Evolutionary conservation across 2,797 vertebrate genomes (phyloP).

Genomic region (Peromyscus melanophrys): DNA sequence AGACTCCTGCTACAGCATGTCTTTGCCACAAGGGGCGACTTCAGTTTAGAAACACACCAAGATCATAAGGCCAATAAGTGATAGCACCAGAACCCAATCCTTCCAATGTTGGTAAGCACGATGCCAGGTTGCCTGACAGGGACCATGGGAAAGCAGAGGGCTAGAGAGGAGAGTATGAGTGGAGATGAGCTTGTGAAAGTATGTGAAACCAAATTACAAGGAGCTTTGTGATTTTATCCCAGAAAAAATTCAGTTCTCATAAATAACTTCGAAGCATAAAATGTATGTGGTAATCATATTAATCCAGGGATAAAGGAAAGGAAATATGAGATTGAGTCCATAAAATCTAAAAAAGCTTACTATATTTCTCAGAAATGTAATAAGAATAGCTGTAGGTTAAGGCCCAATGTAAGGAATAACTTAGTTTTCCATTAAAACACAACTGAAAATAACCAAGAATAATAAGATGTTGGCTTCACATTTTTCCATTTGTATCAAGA

Average conservation of each 20-base stretch:
- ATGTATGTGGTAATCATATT: constrained; percentile 74
- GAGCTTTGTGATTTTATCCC: constrained; percentile 43
- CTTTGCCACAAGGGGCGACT: background rate
- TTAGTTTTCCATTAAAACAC: constrained; percentile 79
- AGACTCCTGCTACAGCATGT: no score
- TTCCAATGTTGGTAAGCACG: accelerated
- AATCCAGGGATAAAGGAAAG: constrained; percentile 74
- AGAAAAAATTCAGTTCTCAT: constrained; percentile 64
- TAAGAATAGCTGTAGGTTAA: constrained; percentile 83
- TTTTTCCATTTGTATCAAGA: constrained; percentile 79
- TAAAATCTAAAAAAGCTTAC: background rate
- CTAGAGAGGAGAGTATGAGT: accelerated
- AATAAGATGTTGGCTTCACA: constrained; percentile 77
- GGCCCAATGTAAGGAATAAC: constrained; percentile 75
- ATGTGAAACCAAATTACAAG: background rate
- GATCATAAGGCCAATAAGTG: background rate
- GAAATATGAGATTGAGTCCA: constrained; percentile 63
- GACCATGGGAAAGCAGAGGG: background rate
- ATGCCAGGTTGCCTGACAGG: background rate
- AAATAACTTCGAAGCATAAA: constrained; percentile 65
- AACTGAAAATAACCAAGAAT: constrained; percentile 84
- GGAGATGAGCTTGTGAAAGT: background rate
- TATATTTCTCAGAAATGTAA: constrained; percentile 80
- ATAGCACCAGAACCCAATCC: background rate
- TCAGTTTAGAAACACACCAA: background rate